These are phyloP conservation scores for Ecdyonurus torrentis DNA, from an alignment of 2,888 invertebrate genomes.

Conservation along the genomic window DNA sequence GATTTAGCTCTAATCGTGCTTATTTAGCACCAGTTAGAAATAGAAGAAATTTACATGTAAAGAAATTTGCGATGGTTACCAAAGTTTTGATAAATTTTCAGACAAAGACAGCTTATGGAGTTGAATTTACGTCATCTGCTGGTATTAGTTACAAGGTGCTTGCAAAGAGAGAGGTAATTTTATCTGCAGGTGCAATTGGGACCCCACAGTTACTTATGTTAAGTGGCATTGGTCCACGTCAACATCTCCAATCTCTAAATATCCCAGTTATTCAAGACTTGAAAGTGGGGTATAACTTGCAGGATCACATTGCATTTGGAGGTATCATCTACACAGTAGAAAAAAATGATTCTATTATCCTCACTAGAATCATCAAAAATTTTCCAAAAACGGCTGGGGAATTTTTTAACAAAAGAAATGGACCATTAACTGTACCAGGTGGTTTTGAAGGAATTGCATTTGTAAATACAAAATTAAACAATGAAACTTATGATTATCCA, in stretches of 20 bases:
- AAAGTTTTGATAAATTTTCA: slow-evolving; percentile 37
- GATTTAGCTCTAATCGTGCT: slow-evolving; percentile 49
- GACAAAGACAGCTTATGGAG: slow-evolving; percentile 27
- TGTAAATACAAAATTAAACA: slow-evolving; percentile 39
- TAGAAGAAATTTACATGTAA: slow-evolving; percentile 42
- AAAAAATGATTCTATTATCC: too few relatives aligned
- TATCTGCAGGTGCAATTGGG: slow-evolving; percentile 76
- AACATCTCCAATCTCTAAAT: slow-evolving; percentile 38
- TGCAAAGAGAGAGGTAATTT: slow-evolving; percentile 63
- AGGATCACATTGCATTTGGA: slow-evolving; percentile 50
- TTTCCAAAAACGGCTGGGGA: slow-evolving; percentile 20
- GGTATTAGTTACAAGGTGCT: slow-evolving; percentile 44
- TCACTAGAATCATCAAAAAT: too few relatives aligned
- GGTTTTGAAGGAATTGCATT: slow-evolving; percentile 50
- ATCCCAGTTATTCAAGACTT: slow-evolving; percentile 29
- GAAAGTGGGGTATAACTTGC: slow-evolving; percentile 47
- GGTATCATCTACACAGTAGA: slow-evolving; percentile 47
- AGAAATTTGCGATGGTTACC: slow-evolving; percentile 39
- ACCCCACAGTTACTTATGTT: slow-evolving; percentile 83
- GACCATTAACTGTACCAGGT: slow-evolving; percentile 43
- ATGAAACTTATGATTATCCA: slow-evolving; percentile 36
- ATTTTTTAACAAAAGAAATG: too few relatives aligned
- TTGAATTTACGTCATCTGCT: slow-evolving; percentile 26
- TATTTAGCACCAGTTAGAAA: slow-evolving; percentile 41
- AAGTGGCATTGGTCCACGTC: slow-evolving; percentile 70